These are phyloP conservation scores for Maniola hyperantus DNA, from an alignment of 2,888 invertebrate genomes.

Conservation along the genomic window DNA sequence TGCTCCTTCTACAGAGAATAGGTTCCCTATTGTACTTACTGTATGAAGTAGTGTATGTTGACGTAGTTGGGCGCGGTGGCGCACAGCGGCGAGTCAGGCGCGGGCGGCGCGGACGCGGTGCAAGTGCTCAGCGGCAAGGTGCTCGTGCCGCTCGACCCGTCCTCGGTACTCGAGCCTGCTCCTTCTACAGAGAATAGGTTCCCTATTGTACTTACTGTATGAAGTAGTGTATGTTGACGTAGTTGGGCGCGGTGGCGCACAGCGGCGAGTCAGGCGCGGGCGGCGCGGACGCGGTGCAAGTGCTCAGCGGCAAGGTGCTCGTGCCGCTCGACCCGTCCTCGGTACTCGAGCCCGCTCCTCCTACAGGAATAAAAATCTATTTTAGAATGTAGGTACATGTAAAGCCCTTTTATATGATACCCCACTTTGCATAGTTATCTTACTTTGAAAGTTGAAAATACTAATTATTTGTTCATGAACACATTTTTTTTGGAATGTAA, in stretches of 20 bases:
- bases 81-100: constrained; percentile 86
- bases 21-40: constrained; percentile 83
- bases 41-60: constrained; percentile 95
- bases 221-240: constrained; percentile 96
- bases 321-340: constrained; percentile 85
- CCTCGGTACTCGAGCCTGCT: constrained; percentile 85
- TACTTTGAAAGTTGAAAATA: too few relatives aligned
- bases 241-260: constrained; percentile 89
- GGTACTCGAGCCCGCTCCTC: constrained; percentile 84
- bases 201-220: constrained; percentile 79
- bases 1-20: too few relatives aligned
- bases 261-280: too few relatives aligned
- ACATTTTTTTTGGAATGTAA: too few relatives aligned
- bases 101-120: constrained; percentile 80
- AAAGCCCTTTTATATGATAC: too few relatives aligned
- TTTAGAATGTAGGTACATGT: too few relatives aligned
- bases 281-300: too few relatives aligned
- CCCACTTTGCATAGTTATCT: too few relatives aligned
- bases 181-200: constrained; percentile 62
- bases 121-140: constrained; percentile 84
- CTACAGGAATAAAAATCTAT: too few relatives aligned
- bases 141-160: constrained; percentile 83
- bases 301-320: constrained; percentile 81
- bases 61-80: constrained; percentile 93
- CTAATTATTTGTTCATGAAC: too few relatives aligned